Conservation (phyloP, 2,888 invertebrate genomes). For the Calliphora vomitoria region DNA sequence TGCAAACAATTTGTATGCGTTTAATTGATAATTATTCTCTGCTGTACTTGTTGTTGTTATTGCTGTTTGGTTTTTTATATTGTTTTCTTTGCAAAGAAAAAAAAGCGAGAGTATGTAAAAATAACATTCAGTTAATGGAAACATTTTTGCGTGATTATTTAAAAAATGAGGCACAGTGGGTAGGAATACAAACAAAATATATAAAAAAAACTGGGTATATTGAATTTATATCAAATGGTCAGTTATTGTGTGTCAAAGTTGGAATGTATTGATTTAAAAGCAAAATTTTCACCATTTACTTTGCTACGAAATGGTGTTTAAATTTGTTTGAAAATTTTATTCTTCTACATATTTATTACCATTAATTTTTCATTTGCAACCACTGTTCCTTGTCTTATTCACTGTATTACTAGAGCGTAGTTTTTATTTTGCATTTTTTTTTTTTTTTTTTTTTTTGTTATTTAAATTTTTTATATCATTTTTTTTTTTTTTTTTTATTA, state of each 20-base stretch:
- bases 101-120: slow-evolving; percentile 26
- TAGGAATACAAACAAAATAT: background rate
- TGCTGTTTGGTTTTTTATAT: slow-evolving; percentile 29
- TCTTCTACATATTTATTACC: background rate
- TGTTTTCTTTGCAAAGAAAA: slow-evolving; percentile 1
- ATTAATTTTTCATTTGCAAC: background rate
- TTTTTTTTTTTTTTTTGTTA: background rate
- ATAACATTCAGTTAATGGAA: slow-evolving; percentile 26
- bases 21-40: slow-evolving; percentile 49
- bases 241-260: too few relatives aligned
- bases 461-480: background rate
- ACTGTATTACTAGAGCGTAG: slow-evolving; percentile 25
- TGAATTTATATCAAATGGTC: too few relatives aligned
- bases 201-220: too few relatives aligned
- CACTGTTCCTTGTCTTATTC: slow-evolving; percentile 8
- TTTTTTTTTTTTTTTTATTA: background rate
- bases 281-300: too few relatives aligned
- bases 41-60: slow-evolving; percentile 8
- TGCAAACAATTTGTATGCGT: slow-evolving; percentile 23
- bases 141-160: slow-evolving; percentile 39
- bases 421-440: background rate
- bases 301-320: too few relatives aligned
- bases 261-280: too few relatives aligned
- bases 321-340: too few relatives aligned
- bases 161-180: background rate